Base-by-base conservation (phyloP, 2,888 invertebrate genomes). In the Dioctria rufipes region DNA sequence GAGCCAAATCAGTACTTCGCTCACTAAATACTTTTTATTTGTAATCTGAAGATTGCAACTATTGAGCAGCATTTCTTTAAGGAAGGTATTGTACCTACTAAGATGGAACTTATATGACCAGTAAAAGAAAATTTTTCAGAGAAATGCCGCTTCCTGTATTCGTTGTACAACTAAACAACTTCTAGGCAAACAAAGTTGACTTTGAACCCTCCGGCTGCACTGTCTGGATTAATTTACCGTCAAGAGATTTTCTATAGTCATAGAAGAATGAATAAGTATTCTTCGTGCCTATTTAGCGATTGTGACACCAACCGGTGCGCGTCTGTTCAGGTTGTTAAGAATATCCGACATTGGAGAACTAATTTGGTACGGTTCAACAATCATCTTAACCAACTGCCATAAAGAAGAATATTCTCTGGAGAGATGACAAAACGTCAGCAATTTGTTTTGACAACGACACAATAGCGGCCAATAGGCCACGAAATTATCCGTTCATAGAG, bases 301-400 rank as follows among this genome's bases (percentile, higher is more conserved):
- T 67, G 67, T 46, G 46, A 46, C 46, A 46, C 46, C 25, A 25
- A 25, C 25, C 46, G 67, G 46, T 49, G 13, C 67, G 11, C 5
- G 37, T 69, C 37, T 37, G 69, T 69, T 69, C 69, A 69, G 69
- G 69, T 69, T 69, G 51, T 49, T 69, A 51, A 51, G 69, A 51
- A 51, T 25, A 69, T 25, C 69, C 69, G 51, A 51, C 69, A 69
- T 54, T 69, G 39, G 37, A 67, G 69, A 69, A 37, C 37, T 51
- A 69, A 69, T 69, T 69, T 69, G 69, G 69, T 69, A 69, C 69
- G 69, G 69, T 69, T 39, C 43, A 51, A 51, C 69, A 69, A 69
- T 69, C 67, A 49, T 67, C 69, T 51, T 69, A 69, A 13, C 39
- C 51, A 69, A 51, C 69, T 39, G 69, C 37, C 69, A 69, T 69